Evolutionary conservation across 2,113 vertebrate genomes (phyloP), one percentile per base, ranked within the genome.

Genomic region (Protobothrops flavoviridis): DNA sequence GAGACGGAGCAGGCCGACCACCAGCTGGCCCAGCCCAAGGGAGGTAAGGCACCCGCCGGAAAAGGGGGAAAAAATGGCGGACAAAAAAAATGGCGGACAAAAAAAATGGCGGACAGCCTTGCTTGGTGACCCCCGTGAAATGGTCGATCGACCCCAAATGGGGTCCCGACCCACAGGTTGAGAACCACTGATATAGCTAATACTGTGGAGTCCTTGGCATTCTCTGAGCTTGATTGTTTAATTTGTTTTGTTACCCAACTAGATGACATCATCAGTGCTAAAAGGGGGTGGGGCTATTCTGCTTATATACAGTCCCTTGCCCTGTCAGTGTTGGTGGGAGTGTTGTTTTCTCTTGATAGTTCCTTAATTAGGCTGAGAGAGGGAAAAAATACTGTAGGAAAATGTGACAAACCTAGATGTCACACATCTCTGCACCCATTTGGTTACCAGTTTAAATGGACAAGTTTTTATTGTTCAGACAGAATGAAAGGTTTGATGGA

Each of bases 381-480:
- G 12, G 48, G 8, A 69, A 9, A n/a, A 33, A 69, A n/a, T n/a
- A 69, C 33, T 81, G 20, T n/a, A 48, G 9, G 90, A 88, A 96
- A 95, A 64, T 88, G 43, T 50, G 53, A 12, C 56, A 94, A 91
- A 17, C 7, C 48, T 85, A 29, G 48, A 69, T 48, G 6, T 39
- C 20, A 0, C 88, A 81, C n/a, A 5, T 3, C 0, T 89, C 86
- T 95, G 20, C 61, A 53, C 88, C 69, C 39, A 0, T 94, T 94
- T 1, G 64, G 95, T 0, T 94, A n/a, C 55, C 45, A 89, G 2
- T 92, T 93, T 92, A 85, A 85, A 86, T 15, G 86, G n/a, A 1
- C 85, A 94, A 90, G 15, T 95, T 23, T 2, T 91, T 93, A 52
- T 87, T 10, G 17, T 94, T n/a, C 23, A 89, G 23, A 93, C 57